Base-by-base conservation (phyloP, 2,888 invertebrate genomes). In the Netelia virgata region DNA sequence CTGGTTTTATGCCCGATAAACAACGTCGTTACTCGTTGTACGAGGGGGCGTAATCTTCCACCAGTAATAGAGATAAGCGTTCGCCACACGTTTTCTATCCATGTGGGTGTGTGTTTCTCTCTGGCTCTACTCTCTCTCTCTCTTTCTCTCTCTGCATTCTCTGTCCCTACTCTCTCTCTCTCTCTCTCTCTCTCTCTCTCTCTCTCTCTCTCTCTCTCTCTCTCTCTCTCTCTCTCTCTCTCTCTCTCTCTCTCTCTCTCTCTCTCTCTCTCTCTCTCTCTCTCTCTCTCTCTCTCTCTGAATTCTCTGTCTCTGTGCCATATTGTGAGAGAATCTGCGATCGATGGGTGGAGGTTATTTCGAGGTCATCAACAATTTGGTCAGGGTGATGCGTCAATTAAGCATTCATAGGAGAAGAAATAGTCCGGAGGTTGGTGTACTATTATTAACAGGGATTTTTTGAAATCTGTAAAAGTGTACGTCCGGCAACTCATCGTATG, bases 1-100 rank as follows among this genome's bases (percentile, higher is more conserved):
- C 79, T 47, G 75, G 82, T 85, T 85, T 85, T 79, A 79, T 74
- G 59, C 64, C 75, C 85, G 85, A 85, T 85, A 85, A 85, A 85
- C 84, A 73, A 64, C 66, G 79, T 85, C 82, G 82, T 85, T 85
- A 85, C 70, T 82, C 82, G 78, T 82, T 79, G 78, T 85, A 57
- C 80, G 68, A 74, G 80, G 59, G 20, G 75, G 82, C 79, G 79
- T 85, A 85, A 85, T 85, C 82, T 85, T 85, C 75, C 68, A 70
- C 57, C 55, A 50, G 72, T 75, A 75, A 85, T 85, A 69, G 85
- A 85, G 85, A 85, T 85, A 85, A 85, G 82, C 85, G 66, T 50
- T 18, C 73, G 47, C 63, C 9, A 47, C 50, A 55, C 43, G 16
- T 55, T 83, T 75, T 57, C 78, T 53, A 61, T 43, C 16, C 20